Evolutionary conservation across 2,888 invertebrate species (phyloP), one percentile per base, ranked within the genome.

Genomic region (Melinaea marsaeus): DNA sequence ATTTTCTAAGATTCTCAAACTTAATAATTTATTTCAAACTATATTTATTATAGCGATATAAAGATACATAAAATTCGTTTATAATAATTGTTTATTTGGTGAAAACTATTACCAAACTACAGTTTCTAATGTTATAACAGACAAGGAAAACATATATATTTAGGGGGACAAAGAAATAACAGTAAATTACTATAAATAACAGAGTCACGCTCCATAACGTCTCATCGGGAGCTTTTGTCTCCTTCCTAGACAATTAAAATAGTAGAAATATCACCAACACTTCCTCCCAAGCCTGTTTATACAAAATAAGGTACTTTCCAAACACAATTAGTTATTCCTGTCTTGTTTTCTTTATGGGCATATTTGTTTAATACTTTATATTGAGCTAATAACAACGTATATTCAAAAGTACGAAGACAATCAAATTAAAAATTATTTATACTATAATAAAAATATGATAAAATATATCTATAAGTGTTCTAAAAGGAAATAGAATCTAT

Each of bases 211-310:
- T 58, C 60, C 66, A 64, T 62, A 62, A 62, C 35, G 33, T 60
- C 60, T 56, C 64, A 64, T 62, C 60, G 46, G 48, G 60, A 42
- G 47, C 62, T 59, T 66, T 48, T 67, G 64, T 64, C 54, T 51
- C 56, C 66, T 63, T 55, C 51, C 48, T 58, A 62, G 60, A 61
- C 60, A 67, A 62, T 64, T 64, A 64, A 60, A 56, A 47, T 51
- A 61, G 63, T 63, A 61, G 32, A 54, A 47, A 45, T 55, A 51
- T 32, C 6, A 51, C 51, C 32, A 11, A 32, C 51, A 32, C 11
- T 51, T 51, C 51, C 51, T 22, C 32, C 32, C 4, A 6, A 32
- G 51, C 32, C 32, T 32, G 22, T 13, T 32, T 51, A 2, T 32
- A 32, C 7, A 51, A 32, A 9, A n/a, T 32, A 32, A 4, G 7